Base-by-base conservation (phyloP, 2,113 vertebrate genomes). In the Xyliphius kryptos region DNA sequence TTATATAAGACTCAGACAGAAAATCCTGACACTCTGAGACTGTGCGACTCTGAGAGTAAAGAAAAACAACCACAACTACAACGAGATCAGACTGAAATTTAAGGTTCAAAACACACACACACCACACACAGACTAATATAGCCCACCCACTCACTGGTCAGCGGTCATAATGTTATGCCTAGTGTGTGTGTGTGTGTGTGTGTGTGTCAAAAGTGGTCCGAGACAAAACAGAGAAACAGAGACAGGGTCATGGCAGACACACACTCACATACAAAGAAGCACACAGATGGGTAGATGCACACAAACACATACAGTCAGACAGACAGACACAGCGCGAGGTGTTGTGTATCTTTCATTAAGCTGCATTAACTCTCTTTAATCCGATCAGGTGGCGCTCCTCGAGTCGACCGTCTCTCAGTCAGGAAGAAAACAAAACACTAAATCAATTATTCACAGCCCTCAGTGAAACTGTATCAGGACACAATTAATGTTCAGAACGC, bases 351-450 rank as follows among this genome's bases (percentile, higher is more conserved):
- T 11, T 50, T 54, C 52, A 72, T 55, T 61, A 59, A 56, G 38
- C 56, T 51, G 53, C 56, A 54, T 72, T 72, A 65, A 72, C 15
- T 61, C 37, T 60, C 40, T 63, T 65, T 68, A 68, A 65, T 56
- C 43, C 32, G 50, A 56, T 19, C 37, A 40, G 37, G 51, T 51
- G 37, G 51, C 44, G 53, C 61, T 37, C 54, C 56, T 46, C 14
- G 49, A 17, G 37, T 22, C 50, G 54, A 49, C 40, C 44, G 59
- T 50, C 60, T 56, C 17, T 11, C 43, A 5, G 40, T 21, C 21
- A 32, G 60, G 56, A 57, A 57, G 40, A 61, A 60, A 53, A 47
- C 59, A 65, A 56, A 72, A 68, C 61, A 68, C 16, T 14, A 43
- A 6, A 56, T 68, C 36, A 56, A 65, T 72, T 56, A 68, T 72